Evolutionary conservation across 2,888 invertebrate genomes (phyloP), one percentile per base, ranked within the genome.

Genomic region (Ochropacha duplaris): DNA sequence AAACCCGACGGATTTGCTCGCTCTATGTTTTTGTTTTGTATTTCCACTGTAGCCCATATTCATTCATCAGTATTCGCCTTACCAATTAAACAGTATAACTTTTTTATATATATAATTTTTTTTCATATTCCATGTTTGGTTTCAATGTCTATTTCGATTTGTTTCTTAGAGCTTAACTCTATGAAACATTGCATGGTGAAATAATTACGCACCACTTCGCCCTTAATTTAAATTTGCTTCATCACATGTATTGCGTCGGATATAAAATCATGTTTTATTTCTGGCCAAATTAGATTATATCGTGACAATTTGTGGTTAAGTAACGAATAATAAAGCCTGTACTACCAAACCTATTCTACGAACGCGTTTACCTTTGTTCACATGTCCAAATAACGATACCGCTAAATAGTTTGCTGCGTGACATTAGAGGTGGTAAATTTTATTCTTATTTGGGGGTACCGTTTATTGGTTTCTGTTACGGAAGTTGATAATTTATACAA

Each of bases 401-500:
- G 60, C 64, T 69, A 66, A 69, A 54, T 57, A 59, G 56, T 62
- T 61, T 55, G 34, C 49, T 58, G 54, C 5, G 19, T 36, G 54
- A 39, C 22, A 34, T 22, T 24, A 36, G 6, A 36, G 36, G 19
- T 54, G 28, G 39, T 55, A 58, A 57, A 54, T 34, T 31, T 24
- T 11, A 65, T 57, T 71, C 75, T 63, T 78, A 75, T 79, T 77
- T 63, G 78, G 82, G 54, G 65, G 69, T 81, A 83, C 83, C 80
- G 84, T 87, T 86, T 71, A 75, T 81, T 74, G 74, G 72, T 76
- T 71, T 77, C 70, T 76, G 72, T 78, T 75, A 81, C 78, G 84
- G 85, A 82, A 84, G 79, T 78, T 65, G 75, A 78, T 88, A 85
- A 82, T 81, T 76, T 81, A 87, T 87, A 83, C 83, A 76, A 76